Evolutionary conservation across 2,888 invertebrate species (phyloP), one percentile per base, ranked within the genome.

Genomic region (Plemyria rubiginata): DNA sequence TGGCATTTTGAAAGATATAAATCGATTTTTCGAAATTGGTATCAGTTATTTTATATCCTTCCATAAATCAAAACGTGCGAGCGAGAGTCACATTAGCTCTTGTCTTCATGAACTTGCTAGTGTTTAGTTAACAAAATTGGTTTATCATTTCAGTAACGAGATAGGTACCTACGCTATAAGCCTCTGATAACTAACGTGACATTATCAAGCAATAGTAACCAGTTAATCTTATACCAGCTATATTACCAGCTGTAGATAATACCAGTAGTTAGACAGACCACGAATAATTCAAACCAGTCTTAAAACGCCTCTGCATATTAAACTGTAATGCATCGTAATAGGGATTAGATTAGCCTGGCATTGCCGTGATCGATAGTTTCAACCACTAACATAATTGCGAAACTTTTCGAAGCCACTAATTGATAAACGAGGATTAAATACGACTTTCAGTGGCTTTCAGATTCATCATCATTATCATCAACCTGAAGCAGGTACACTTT

Each of bases 321-420:
- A 40, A 62, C 51, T 28, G 43, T 64, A 49, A 56, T 45, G 43
- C 53, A 28, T 54, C 40, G 45, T 13, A 22, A 28, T 36, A 54
- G 49, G 13, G 56, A 60, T 60, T 40, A 54, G 52, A 52, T 61
- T 62, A 52, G 40, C 48, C 29, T 59, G 28, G 49, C 45, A 52
- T 43, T 49, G 49, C 41, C 58, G 51, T 40, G 60, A 67, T 66
- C 60, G 65, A 64, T 63, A 48, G 54, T 40, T 28, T 49, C 15
- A 43, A 22, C 49, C 40, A 57, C 60, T 62, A 60, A 51, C 53
- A 53, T 65, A 65, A 66, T 68, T 68, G 54, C 45, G 29, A 60
- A 70, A 68, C 53, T 70, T 68, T 66, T 51, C 22, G 13, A 38
- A 36, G 45, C 40, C 53, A 41, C 63, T 66, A 68, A 70, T 68